Conservation (phyloP, 2,797 vertebrate species). For the Vultur gryphus region DNA sequence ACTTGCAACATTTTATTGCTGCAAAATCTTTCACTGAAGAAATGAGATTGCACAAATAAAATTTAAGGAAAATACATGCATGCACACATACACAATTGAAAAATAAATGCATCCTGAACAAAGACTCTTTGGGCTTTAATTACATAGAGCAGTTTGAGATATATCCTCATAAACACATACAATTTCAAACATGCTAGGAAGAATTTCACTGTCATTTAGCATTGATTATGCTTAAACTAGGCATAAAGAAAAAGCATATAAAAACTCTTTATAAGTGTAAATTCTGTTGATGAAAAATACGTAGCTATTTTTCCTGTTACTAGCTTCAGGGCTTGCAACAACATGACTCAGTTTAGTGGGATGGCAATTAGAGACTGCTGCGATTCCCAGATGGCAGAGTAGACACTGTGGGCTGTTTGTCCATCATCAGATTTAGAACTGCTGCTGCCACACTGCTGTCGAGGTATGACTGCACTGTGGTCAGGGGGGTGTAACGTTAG, state of each 20-base stretch:
- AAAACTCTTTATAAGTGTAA: background rate
- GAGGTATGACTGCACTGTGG: fast-evolving
- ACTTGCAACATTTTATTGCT: background rate
- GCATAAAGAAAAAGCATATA: background rate
- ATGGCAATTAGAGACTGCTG: background rate
- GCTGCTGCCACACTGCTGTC: background rate
- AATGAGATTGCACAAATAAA: conserved; percentile 1
- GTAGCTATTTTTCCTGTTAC: background rate
- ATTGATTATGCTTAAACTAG: background rate
- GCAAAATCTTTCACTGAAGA: background rate
- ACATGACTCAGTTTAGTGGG: fast-evolving
- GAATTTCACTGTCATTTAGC: background rate
- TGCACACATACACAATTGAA: background rate
- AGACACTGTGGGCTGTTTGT: background rate
- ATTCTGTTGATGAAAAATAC: background rate
- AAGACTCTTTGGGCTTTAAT: background rate
- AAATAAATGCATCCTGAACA: background rate
- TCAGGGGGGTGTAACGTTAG: fast-evolving
- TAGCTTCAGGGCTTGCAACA: background rate
- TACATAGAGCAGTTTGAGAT: background rate
- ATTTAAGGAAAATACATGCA: background rate
- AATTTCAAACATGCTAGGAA: background rate
- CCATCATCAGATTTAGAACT: background rate
- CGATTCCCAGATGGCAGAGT: background rate
- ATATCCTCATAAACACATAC: background rate